These are phyloP conservation scores for Tachina grossa DNA, from an alignment of 2,888 invertebrate genomes.

Conservation along the genomic window DNA sequence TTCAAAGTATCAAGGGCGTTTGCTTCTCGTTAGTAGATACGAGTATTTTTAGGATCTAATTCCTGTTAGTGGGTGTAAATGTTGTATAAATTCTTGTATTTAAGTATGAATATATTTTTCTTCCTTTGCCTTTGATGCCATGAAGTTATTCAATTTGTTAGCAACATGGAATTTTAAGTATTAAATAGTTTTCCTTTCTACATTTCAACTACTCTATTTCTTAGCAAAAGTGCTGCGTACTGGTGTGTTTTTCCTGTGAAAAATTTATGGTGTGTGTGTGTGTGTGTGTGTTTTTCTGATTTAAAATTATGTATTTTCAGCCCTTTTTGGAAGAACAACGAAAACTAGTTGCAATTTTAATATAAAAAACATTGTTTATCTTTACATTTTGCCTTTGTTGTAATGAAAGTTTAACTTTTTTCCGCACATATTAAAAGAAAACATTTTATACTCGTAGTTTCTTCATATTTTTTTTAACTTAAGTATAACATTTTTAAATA, in stretches of 20 bases:
- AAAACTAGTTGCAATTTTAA: slow-evolving; percentile 42
- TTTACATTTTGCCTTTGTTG: background rate
- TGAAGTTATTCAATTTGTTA: slow-evolving; percentile 73
- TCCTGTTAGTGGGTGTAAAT: slow-evolving; percentile 1
- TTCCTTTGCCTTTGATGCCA: slow-evolving; percentile 68
- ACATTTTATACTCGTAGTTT: background rate
- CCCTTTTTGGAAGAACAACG: slow-evolving; percentile 32
- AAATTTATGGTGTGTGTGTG: slow-evolving; percentile 51
- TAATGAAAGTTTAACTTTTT: background rate
- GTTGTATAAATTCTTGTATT: slow-evolving; percentile 36
- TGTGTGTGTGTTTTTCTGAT: too few relatives aligned
- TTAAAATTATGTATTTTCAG: background rate
- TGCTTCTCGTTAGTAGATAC: slow-evolving; percentile 40
- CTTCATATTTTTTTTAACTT: slow-evolving; percentile 5
- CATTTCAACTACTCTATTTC: background rate
- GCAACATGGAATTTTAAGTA: slow-evolving; percentile 73
- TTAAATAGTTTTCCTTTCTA: slow-evolving; percentile 64
- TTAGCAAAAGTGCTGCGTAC: slow-evolving; percentile 1
- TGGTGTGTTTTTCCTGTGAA: background rate
- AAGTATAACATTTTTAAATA: background rate
- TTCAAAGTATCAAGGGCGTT: slow-evolving; percentile 46
- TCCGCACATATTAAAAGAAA: background rate
- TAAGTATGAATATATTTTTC: slow-evolving; percentile 34
- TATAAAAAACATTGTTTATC: slow-evolving; percentile 20
- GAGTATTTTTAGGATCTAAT: slow-evolving; percentile 28